phyloP scores from a whole-genome alignment of 2,888 invertebrate genomes.

The Caenorhabditis sp. region DNA sequence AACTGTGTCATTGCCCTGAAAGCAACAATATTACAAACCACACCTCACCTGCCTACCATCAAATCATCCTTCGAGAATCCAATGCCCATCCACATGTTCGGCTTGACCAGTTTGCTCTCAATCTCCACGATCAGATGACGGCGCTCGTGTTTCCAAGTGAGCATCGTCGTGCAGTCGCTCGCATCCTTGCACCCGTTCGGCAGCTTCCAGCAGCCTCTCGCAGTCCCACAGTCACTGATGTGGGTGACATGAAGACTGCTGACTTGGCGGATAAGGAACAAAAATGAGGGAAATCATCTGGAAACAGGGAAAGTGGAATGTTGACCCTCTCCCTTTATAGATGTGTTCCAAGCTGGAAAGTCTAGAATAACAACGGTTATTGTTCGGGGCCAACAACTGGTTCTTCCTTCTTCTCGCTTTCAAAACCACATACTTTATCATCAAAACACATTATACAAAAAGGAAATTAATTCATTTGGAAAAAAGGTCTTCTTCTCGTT shows the following conservation, averaged over 20 bases:
- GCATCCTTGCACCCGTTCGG: conserved; percentile 76
- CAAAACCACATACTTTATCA: conserved; percentile 38
- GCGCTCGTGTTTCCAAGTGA: conserved; percentile 67
- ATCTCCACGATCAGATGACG: conserved; percentile 63
- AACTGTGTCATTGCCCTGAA: conserved; percentile 80
- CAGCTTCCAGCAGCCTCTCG: conserved; percentile 78
- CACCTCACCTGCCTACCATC: conserved; percentile 54
- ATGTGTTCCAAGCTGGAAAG: conserved; percentile 32
- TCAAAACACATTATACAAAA: conserved; percentile 52
- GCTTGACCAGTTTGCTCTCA: conserved; percentile 52
- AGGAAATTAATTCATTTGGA: conserved; percentile 13
- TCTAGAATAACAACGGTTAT: conserved; percentile 37
- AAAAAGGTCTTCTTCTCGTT: neutral
- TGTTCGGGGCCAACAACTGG: conserved; percentile 32
- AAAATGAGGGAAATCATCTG: conserved; percentile 18
- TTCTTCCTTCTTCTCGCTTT: conserved; percentile 20
- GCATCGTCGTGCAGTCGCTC: conserved; percentile 64
- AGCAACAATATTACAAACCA: neutral
- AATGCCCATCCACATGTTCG: conserved; percentile 65
- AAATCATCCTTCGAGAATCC: conserved; percentile 65
- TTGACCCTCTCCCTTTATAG: conserved; percentile 17
- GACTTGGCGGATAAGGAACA: conserved; percentile 14
- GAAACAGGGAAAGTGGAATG: neutral
- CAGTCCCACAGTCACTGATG: conserved; percentile 72
- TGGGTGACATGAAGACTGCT: conserved; percentile 60